Evolutionary conservation across 2,113 vertebrate species (phyloP), one percentile per base, ranked within the genome.

Genomic region (Perccottus glenii): DNA sequence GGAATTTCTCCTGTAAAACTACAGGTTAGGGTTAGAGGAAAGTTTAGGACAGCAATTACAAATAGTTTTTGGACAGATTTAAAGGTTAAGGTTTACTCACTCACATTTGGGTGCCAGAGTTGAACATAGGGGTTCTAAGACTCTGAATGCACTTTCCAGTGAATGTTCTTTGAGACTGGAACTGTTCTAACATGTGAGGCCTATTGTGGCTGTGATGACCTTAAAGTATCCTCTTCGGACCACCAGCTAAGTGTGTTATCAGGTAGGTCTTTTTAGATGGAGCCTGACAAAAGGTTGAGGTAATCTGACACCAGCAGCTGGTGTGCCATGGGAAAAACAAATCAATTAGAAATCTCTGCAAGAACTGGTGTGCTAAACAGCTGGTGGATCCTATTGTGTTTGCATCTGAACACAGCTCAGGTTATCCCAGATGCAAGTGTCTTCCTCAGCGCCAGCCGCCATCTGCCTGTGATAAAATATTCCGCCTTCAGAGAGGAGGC

Each of bases 291-390:
- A 75, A 59, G 57, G 19, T 60, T 78, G 76, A 64, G 67, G 53
- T 77, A 78, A 82, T 82, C 75, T 80, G 69, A 70, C 73, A 71
- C 56, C 64, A 60, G 72, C 83, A 85, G 83, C 83, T 86, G 81
- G 72, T 70, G 78, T 48, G 68, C 66, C 45, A 6, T 38, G 67
- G 78, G 74, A 75, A 80, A 67, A 74, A 83, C 67, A 86, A 86
- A 84, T 88, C 84, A 81, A 86, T 86, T 86, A 84, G 60, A 86
- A 67, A 81, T 63, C 61, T 78, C 60, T 83, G 75, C 75, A 60
- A 61, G 78, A 55, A 35, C 81, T 7, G 7, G 76, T 81, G 80
- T 74, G 80, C 77, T 83, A 77, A 79, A 64, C 77, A 84, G 86
- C 82, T 83, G 86, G 52, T 85, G 82, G 57, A 68, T 64, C 46